Evolutionary conservation across 2,113 vertebrate genomes (phyloP).

Genomic region (Vombatus ursinus): DNA sequence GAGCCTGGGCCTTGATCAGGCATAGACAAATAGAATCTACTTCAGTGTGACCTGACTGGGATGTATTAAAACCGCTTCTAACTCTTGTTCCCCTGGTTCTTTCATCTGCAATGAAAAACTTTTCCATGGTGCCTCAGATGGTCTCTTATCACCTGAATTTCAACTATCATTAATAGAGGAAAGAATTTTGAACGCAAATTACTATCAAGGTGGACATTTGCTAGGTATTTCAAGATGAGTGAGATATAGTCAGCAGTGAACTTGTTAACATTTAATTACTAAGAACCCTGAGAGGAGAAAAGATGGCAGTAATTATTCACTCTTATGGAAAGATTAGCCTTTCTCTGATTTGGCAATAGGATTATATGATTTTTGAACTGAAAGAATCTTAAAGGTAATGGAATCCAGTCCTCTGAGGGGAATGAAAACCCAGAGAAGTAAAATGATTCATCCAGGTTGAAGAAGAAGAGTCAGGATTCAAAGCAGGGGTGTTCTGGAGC

Average conservation of each 20-base stretch:
- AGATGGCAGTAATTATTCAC: background rate
- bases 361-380: background rate
- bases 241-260: background rate
- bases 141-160: background rate
- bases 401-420: background rate
- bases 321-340: background rate
- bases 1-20: background rate
- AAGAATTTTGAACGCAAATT: background rate
- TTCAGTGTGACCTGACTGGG: background rate
- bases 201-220: background rate
- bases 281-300: background rate
- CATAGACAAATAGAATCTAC: background rate
- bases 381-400: background rate
- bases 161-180: background rate
- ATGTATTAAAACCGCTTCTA: background rate
- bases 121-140: too few species aligned
- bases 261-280: background rate
- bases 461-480: background rate
- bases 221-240: background rate
- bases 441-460: background rate
- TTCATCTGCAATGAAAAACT: background rate
- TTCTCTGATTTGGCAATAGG: background rate
- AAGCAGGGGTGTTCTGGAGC: background rate
- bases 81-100: background rate
- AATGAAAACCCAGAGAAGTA: background rate